These are phyloP conservation scores for Campoplex capitator DNA, from an alignment of 2,888 invertebrate species.

Conservation along the genomic window DNA sequence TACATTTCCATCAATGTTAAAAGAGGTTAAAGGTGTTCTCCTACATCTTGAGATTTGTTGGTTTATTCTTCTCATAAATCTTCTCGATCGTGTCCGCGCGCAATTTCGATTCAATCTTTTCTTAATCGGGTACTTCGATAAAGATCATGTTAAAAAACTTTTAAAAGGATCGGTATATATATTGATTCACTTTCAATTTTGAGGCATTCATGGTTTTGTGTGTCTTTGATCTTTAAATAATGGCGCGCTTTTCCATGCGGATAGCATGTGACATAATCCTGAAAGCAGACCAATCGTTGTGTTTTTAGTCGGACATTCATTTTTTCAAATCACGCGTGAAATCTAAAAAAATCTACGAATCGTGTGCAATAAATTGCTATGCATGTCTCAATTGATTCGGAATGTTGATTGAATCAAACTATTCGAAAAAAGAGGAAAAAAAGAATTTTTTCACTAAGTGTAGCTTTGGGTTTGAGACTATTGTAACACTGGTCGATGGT, in stretches of 20 bases:
- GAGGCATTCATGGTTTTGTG: too few relatives aligned
- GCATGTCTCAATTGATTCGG: neutral
- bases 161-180: too few relatives aligned
- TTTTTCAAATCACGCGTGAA: neutral
- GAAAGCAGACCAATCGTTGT: neutral
- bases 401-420: neutral
- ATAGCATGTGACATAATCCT: constrained; percentile 15
- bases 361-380: neutral
- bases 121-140: too few relatives aligned
- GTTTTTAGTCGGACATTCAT: neutral
- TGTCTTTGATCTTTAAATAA: neutral
- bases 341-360: neutral
- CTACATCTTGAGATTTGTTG: too few relatives aligned
- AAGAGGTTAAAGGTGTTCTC: too few relatives aligned
- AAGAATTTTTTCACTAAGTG: neutral
- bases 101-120: neutral
- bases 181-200: neutral
- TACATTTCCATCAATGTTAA: too few relatives aligned
- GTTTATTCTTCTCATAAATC: too few relatives aligned
- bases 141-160: neutral
- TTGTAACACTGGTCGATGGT: constrained; percentile 71
- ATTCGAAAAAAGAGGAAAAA: neutral
- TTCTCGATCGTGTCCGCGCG: neutral
- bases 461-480: constrained; percentile 71
- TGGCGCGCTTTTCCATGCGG: neutral